Evolutionary conservation across 1,140 invertebrate species (phyloP).

Genomic region (Drosophila littoralis): DNA sequence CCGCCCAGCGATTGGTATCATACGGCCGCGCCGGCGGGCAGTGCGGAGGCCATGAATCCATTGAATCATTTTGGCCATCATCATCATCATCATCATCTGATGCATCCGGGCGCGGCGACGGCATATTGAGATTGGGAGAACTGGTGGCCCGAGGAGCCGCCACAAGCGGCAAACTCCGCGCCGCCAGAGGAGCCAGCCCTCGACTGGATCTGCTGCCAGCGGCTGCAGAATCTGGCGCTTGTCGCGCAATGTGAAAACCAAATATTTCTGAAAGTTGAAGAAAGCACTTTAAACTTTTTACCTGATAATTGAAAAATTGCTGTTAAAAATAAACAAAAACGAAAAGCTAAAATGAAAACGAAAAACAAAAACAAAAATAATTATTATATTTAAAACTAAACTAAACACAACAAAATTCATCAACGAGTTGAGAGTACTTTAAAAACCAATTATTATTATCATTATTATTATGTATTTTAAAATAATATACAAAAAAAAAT

Average conservation of each 20-base stretch:
- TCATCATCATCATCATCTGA: conserved; percentile 84
- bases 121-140: conserved; percentile 85
- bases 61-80: conserved; percentile 86
- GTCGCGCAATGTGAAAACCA: conserved; percentile 82
- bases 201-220: conserved; percentile 76
- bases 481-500: conserved; percentile 62
- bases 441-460: conserved; percentile 51
- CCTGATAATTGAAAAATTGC: conserved; percentile 82
- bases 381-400: conserved; percentile 20
- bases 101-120: conserved; percentile 86
- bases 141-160: conserved; percentile 73
- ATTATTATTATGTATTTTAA: conserved; percentile 74
- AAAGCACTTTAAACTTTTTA: conserved; percentile 81
- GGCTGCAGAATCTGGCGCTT: conserved; percentile 74
- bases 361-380: conserved; percentile 20
- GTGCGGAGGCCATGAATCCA: conserved; percentile 87
- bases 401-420: conserved; percentile 9
- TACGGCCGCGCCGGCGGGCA: conserved; percentile 85
- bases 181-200: conserved; percentile 51
- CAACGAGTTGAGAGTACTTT: conserved; percentile 59
- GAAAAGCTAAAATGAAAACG: conserved; percentile 6
- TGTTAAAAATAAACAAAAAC: conserved; percentile 58
- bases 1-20: conserved; percentile 81
- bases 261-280: conserved; percentile 82
- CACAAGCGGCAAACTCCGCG: conserved; percentile 35